phyloP scores from a whole-genome alignment of 2,797 vertebrate genomes.

The Geotrypetes seraphini region DNA sequence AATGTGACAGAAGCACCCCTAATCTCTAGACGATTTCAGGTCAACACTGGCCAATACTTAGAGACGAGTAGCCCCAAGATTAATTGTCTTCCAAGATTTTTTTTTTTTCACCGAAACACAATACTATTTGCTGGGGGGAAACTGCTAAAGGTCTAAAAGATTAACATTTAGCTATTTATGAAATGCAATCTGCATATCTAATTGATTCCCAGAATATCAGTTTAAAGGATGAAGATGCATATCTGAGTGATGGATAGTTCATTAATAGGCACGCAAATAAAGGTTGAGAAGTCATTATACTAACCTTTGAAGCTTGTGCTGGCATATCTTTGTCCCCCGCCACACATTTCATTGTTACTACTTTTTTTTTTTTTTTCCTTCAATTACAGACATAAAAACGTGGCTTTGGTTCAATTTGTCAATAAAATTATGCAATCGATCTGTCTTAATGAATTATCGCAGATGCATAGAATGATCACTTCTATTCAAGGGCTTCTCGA shows the following conservation, averaged over 20 bases:
- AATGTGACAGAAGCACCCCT: constrained; percentile 1
- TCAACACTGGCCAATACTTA: constrained; percentile 1
- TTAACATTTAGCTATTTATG: constrained; percentile 67
- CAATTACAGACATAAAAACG: too few relatives aligned
- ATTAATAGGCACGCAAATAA: constrained; percentile 75
- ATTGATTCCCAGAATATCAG: constrained; percentile 81
- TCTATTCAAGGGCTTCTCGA: too few relatives aligned
- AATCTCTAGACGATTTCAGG: not conserved
- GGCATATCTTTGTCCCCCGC: constrained; percentile 13
- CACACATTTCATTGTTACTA: not conserved
- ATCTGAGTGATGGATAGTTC: constrained; percentile 77
- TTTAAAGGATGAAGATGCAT: constrained; percentile 72
- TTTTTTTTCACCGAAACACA: constrained; percentile 46
- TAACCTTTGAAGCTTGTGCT: constrained; percentile 56
- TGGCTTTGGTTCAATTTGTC: too few relatives aligned
- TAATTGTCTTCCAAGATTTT: constrained; percentile 25
- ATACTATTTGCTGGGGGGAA: constrained; percentile 55
- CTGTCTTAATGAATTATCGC: too few relatives aligned
- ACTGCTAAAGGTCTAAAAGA: constrained; percentile 40
- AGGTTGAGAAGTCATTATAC: constrained; percentile 51
- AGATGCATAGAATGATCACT: too few relatives aligned
- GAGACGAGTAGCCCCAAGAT: constrained; percentile 41
- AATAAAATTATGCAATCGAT: too few relatives aligned
- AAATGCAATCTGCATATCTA: constrained; percentile 88
- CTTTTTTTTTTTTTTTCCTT: too few relatives aligned